Percentiles rank a stretch among this genome's conserved stretches.
Evolutionary conservation across 2,888 invertebrate species (phyloP).

Genomic region (Agrotis ipsilon): DNA sequence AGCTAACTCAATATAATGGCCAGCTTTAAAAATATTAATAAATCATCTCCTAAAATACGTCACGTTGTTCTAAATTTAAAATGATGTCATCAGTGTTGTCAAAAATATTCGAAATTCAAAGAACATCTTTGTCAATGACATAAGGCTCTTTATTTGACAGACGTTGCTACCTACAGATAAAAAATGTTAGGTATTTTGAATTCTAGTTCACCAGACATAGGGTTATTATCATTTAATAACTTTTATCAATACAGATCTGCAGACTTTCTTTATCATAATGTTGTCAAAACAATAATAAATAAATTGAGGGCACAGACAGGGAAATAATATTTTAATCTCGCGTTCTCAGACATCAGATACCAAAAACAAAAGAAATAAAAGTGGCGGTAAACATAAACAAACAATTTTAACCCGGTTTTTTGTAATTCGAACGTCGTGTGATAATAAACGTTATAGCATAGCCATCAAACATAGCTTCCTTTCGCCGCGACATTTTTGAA

Average conservation of each 20-base stretch:
- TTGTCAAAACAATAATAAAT: conserved; percentile 41
- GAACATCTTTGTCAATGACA: background rate
- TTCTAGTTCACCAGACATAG: conserved; percentile 43
- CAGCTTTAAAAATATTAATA: background rate
- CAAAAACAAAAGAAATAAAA: conserved; percentile 25
- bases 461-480: conserved; percentile 24
- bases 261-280: conserved; percentile 33
- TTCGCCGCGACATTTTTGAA: conserved; percentile 21
- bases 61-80: background rate
- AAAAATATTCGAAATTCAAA: background rate
- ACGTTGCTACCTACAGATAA: conserved; percentile 22
- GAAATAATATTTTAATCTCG: conserved; percentile 42
- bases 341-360: conserved; percentile 37
- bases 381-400: conserved; percentile 34
- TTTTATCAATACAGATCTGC: conserved; percentile 34
- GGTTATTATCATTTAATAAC: conserved; percentile 4
- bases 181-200: conserved; percentile 14
- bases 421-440: conserved; percentile 45
- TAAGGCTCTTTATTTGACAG: conserved; percentile 1
- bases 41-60: background rate
- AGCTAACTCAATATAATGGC: background rate
- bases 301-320: conserved; percentile 46
- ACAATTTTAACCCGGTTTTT: conserved; percentile 59
- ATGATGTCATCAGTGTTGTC: background rate
- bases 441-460: conserved; percentile 32